Percentiles rank a stretch among this genome's conserved stretches.
Evolutionary conservation across 2,888 invertebrate species (phyloP).

Genomic region (Volucella inanis): DNA sequence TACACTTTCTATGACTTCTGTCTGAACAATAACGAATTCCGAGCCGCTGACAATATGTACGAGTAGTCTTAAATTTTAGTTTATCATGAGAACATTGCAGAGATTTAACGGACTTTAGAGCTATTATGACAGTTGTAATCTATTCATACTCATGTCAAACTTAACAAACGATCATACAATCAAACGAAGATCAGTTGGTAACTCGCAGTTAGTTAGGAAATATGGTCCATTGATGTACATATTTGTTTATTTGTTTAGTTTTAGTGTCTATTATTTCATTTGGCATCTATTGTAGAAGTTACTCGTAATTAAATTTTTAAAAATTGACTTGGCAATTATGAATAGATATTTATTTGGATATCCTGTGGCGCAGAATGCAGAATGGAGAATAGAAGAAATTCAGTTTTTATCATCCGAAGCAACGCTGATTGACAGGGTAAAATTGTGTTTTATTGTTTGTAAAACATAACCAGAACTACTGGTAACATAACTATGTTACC

Average conservation of each 20-base stretch:
- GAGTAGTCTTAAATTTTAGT: too few species aligned
- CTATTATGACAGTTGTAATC: not conserved
- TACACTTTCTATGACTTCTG: too few species aligned
- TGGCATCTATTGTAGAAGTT: constrained; percentile 21
- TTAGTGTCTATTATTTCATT: constrained; percentile 15
- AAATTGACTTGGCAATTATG: constrained; percentile 27
- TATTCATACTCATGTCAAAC: not conserved
- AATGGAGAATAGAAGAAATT: constrained; percentile 53
- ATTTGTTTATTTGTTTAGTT: constrained; percentile 1
- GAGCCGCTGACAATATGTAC: too few species aligned
- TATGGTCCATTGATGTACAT: constrained; percentile 28
- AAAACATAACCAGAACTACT: too few species aligned
- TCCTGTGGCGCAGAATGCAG: not conserved
- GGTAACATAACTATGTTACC: too few species aligned
- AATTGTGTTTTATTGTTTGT: constrained; percentile 9
- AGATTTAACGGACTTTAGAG: constrained; percentile 9
- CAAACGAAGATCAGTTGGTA: constrained; percentile 4
- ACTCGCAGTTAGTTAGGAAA: not conserved
- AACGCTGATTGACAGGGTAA: constrained; percentile 8
- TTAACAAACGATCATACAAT: too few species aligned
- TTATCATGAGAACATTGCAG: not conserved
- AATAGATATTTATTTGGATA: constrained; percentile 55
- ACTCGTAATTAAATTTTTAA: constrained; percentile 23
- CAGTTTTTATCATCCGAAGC: constrained; percentile 48
- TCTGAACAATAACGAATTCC: too few species aligned